phyloP scores from a whole-genome alignment of 2,888 invertebrate species.

The Ellobium chinense region DNA sequence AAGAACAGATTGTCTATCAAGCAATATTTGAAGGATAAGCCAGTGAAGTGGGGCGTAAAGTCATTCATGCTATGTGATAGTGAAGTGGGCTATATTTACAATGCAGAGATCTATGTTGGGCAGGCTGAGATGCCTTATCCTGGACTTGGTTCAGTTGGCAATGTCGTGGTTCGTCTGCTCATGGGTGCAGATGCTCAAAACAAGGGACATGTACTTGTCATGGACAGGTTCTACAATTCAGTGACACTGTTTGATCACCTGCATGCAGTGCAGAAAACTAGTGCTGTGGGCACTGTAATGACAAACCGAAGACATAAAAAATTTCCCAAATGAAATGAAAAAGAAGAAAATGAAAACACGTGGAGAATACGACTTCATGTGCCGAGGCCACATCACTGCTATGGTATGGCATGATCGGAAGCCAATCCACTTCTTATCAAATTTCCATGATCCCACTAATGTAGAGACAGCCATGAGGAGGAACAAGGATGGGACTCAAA shows the following conservation, averaged over 20 bases:
- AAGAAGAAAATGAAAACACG: constrained; percentile 20
- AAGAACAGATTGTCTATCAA: constrained; percentile 44
- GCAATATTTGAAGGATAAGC: constrained; percentile 11
- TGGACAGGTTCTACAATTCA: constrained; percentile 46
- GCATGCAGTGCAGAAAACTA: constrained; percentile 2
- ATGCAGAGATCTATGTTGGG: constrained; percentile 38
- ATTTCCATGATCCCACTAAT: constrained; percentile 26
- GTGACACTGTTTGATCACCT: constrained; percentile 43
- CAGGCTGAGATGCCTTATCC: neutral
- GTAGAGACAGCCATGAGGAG: constrained; percentile 1
- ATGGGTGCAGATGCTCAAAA: neutral
- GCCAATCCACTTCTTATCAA: constrained; percentile 14
- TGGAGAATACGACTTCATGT: neutral
- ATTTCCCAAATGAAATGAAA: constrained; percentile 18
- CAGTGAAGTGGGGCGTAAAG: constrained; percentile 35
- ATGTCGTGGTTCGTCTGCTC: constrained; percentile 40
- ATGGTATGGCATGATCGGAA: constrained; percentile 34
- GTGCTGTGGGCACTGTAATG: constrained; percentile 27
- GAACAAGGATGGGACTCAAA: constrained; percentile 16
- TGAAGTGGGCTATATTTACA: constrained; percentile 26
- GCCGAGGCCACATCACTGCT: constrained; percentile 3
- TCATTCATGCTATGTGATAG: constrained; percentile 40
- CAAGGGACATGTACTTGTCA: constrained; percentile 37
- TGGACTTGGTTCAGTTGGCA: constrained; percentile 32
- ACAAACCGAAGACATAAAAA: constrained; percentile 20